Evolutionary conservation across 2,113 vertebrate species (phyloP), one percentile per base, ranked within the genome.

Genomic region (Theristicus caerulescens): DNA sequence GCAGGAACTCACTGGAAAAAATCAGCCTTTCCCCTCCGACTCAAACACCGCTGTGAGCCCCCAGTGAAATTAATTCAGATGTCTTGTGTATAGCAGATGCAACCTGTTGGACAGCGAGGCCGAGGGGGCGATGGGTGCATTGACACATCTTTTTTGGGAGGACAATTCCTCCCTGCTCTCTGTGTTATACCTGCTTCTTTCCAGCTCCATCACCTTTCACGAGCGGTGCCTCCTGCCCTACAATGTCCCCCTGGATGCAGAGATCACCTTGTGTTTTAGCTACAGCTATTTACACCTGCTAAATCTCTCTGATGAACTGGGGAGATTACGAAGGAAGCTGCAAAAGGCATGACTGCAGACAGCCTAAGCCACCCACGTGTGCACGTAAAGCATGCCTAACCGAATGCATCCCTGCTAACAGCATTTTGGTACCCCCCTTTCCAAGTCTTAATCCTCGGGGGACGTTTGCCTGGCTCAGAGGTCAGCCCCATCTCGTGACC

Each of bases 191-290:
- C 36, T 3, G 25, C 19, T 36, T 24, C 57, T 65, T 18, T 1
- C 34, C 61, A 13, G 29, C 54, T 40, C 70, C 57, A 7, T 36
- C 42, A 2, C 40, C 26, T 87, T 7, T 9, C 44, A 6, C 0
- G 15, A 38, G 62, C 29, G 2, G 7, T 27, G 11, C 47, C 59
- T 62, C 20, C 31, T 7, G 13, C 78, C 58, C 51, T 44, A 7
- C 26, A 1, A 8, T 1, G 2, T 36, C 40, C 44, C 47, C 44
- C 20, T 4, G 17, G 49, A 13, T 0, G 1, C 19, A 7, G 47
- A 6, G 24, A 26, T 66, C 61, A 3, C 46, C 59, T 27, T 31
- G 19, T 9, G 8, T 25, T 52, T 38, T 24, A 71, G 18, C 79
- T 32, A 4, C 42, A 8, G 42, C 40, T 20, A 0, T 26, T 77